phyloP scores from a whole-genome alignment of 2,113 vertebrate species.

The Hoplias malabaricus region DNA sequence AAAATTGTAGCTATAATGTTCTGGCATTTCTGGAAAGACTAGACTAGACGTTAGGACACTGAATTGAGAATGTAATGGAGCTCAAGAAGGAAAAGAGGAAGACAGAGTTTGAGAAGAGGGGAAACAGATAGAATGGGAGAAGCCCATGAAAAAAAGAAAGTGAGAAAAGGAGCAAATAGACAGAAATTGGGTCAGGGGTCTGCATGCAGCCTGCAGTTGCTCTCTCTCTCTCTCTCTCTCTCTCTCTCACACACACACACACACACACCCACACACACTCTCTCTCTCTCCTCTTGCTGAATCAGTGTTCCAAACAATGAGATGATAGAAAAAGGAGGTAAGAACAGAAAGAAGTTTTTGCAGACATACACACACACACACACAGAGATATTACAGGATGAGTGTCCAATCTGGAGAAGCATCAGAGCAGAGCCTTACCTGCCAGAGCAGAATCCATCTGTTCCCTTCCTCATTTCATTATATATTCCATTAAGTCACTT shows the following conservation, averaged over 20 bases:
- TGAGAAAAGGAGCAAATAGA: background rate
- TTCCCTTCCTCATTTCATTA: background rate
- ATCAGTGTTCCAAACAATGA: conserved; percentile 10
- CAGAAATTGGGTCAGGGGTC: conserved; percentile 42
- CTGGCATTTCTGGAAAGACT: no score
- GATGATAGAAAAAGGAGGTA: background rate
- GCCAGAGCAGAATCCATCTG: background rate
- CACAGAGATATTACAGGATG: background rate
- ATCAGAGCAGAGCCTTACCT: background rate
- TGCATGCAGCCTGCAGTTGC: conserved; percentile 1
- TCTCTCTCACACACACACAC: no score
- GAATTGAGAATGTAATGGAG: conserved; percentile 28
- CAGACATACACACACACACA: conserved; percentile 13
- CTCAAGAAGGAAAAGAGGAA: background rate
- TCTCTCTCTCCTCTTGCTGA: conserved; percentile 31
- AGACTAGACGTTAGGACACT: no score
- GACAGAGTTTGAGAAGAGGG: background rate
- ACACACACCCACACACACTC: no score
- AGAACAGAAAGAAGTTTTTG: conserved; percentile 9
- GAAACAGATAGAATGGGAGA: conserved; percentile 30
- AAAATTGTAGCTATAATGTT: no score
- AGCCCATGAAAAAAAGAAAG: conserved; percentile 49
- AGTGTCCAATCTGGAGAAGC: background rate
- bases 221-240: background rate
- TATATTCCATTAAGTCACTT: background rate